Evolutionary conservation across 1,140 invertebrate genomes (phyloP), one percentile per base, ranked within the genome.

Genomic region (Drosophila watanabei): DNA sequence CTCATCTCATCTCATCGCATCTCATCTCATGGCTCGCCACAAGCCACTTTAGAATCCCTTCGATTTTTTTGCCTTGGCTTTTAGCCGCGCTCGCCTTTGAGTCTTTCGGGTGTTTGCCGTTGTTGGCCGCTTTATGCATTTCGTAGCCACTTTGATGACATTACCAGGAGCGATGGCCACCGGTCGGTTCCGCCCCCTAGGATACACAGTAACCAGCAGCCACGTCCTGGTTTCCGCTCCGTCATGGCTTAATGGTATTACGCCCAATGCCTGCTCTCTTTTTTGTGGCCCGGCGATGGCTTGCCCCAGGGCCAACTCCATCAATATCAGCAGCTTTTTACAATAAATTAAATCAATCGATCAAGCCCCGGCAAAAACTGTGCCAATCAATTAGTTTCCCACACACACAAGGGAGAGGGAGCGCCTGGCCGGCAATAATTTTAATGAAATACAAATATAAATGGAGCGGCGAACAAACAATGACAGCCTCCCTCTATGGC

Each of bases 371-470:
- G 63, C 81, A 90, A 90, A 89, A 89, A 89, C 81, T 85, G 81
- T 90, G 86, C 87, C 85, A 89, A 89, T 89, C 85, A 89, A 89
- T 88, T 88, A 88, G 85, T 88, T 88, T 82, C 58, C 28, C 63
- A 77, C 51, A 68, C 57, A 48, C 46, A 59, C 72, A 69, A 28
- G n/a, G 16, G 54, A 37, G 33, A 62, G 33, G 56, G 46, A 13
- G 32, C 30, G 51, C 10, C 30, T 52, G 58, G 43, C 52, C 63
- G 62, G 61, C 81, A 89, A 88, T 89, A 88, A 88, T 88, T 88
- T 88, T 88, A 88, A 88, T 88, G 85, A 85, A 88, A 88, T 90
- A 88, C 85, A 88, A 88, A 88, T 88, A 88, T 88, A 88, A 88
- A 88, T 88, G 81, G 75, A 85, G 86, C 86, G 52, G 45, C 70